Evolutionary conservation across 2,888 invertebrate species (phyloP), one percentile per base, ranked within the genome.

Genomic region (Drosophila nr. perissopoda): DNA sequence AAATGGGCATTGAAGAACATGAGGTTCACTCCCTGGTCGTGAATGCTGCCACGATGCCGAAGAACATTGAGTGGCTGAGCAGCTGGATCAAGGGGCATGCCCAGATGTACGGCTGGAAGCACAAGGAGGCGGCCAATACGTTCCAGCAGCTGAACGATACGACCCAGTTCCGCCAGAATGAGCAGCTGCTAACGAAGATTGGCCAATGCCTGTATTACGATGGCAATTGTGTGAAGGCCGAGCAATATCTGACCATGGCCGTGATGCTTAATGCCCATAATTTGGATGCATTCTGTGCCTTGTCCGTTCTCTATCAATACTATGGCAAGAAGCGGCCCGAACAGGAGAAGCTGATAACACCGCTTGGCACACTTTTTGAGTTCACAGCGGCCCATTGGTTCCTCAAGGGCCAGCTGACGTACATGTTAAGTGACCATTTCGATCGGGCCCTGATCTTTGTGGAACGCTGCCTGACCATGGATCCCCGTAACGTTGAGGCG

Each of bases 21-120:
- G 97, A 97, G 93, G 96, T 97, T 0, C 95, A 96, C 88, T 94
- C 96, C 3, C 92, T 97, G 58, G 95, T 96, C 79, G 94, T 96
- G 57, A 95, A 95, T 85, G 95, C 90, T 4, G 87, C 91, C 36
- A 57, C 90, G 0, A 69, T 89, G 21, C 90, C 92, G 1, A 91
- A 91, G 62, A 85, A 91, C 48, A 89, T 91, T 2, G 94, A 94
- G 49, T 95, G 95, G 95, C 87, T 95, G 6, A 94, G 94, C 78
- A 93, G 92, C 7, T 96, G 95, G 95, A 94, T 96, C 42, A 95
- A 95, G 90, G 95, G 94, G 0, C 94, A 95, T 74, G 95, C 96
- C 29, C 95, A 95, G 79, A 93, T 96, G 87, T 94, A 95, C 76
- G 94, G 94, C 51, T 94, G 95, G 73, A 96, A 97, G 89, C 96